Evolutionary conservation across 1,140 invertebrate genomes (phyloP), one percentile per base, ranked within the genome.

Genomic region (Megalonaias nervosa): DNA sequence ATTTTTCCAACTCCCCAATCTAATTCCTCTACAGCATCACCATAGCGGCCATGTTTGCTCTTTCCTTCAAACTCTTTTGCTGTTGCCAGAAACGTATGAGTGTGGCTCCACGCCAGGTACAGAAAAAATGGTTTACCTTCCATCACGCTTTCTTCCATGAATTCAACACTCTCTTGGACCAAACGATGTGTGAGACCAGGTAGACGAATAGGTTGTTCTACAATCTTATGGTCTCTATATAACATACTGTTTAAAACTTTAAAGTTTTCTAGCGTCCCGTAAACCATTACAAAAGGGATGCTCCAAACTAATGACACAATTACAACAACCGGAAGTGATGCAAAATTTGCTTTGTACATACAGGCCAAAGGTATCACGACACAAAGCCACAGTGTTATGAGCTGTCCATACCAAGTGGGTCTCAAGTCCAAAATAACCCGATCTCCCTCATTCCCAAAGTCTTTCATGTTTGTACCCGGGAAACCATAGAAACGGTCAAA

Each of bases 401-500:
- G 23, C 6, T 13, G 1, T 21, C n/a, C 14, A n/a, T 66, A 21
- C 55, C 77, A 83, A n/a, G 67, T 72, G 1, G 83, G 81, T 6
- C 74, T 62, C n/a, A 67, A 59, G 19, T 56, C 67, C 16, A 62
- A 64, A 9, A 86, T 16, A 15, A 87, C 79, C 31, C 75, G 64
- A 0, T 79, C 77, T 9, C 78, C 80, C 21, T 86, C 82, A 75
- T 85, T 67, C n/a, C 88, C 87, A 79, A 89, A 90, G 74, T 91
- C 91, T 76, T 88, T 86, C 13, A 91, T 66, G 69, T 92, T 91
- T 17, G 91, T 89, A 13, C 91, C 81, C n/a, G 91, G 91, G 59
- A 90, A 73, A 13, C 92, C 92, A 81, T 90, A 92, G 79, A 91
- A 92, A 65, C 88, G 88, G 81, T 92, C 89, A 87, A 92, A 92